Evolutionary conservation across 2,113 vertebrate genomes (phyloP), one percentile per base, ranked within the genome.

Genomic region (Platichthys stellatus): DNA sequence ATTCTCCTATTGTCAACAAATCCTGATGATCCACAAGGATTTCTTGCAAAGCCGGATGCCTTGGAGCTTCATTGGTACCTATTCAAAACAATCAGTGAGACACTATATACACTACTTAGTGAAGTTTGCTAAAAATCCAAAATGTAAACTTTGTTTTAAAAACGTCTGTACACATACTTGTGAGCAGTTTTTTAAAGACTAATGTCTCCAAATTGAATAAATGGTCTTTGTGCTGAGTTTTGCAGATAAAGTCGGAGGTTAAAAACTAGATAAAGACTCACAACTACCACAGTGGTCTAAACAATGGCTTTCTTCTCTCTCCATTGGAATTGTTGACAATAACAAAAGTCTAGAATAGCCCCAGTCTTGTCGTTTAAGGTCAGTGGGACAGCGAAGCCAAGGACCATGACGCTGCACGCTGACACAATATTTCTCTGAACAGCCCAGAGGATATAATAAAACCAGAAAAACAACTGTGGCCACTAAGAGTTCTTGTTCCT

Each of bases 321-420:
- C 59, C 18, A 38, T 59, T 40, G 54, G 54, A 58, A 63, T 23
- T 70, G 20, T 28, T 47, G 38, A 49, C 67, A 76, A 57, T 57
- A 71, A 38, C 56, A 62, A 73, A 73, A 54, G n/a, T 71, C 47
- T 24, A 68, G 67, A 75, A 45, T 35, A 75, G 40, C 35, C 5
- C 14, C 60, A 62, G 35, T 38, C 23, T 61, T 57, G 60, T 58
- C 17, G 0, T 35, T 66, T 56, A 35, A 31, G 20, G 35, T 66
- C 53, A 65, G 47, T 40, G 14, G 38, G 47, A 20, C 60, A 54
- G 17, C 54, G 23, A 61, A 63, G 45, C 26, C 21, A 20, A 1
- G 1, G 35, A 45, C 61, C 15, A 47, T 65, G 61, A 67, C 31
- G 72, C 20, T 47, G 28, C 59, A 61, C 24, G 18, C 12, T 53